Base-by-base conservation (phyloP, 2,888 invertebrate genomes). In the Shargacucullia verbasci region DNA sequence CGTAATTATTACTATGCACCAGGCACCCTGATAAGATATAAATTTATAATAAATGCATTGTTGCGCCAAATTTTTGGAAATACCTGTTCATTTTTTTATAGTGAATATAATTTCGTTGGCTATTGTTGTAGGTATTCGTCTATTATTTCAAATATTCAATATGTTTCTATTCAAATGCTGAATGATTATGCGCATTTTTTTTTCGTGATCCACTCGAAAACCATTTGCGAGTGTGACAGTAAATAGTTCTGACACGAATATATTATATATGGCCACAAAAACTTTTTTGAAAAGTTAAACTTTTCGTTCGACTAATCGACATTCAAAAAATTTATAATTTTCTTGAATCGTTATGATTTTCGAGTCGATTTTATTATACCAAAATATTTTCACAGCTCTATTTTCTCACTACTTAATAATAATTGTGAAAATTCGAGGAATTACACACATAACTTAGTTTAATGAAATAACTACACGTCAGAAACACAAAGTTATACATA, bases 371-470 rank as follows among this genome's bases (percentile, higher is more conserved):
- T 48, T 27, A 45, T 29, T 64, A 60, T 45, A 63, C 12, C 54
- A 41, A 56, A 55, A 43, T 55, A 29, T 48, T 47, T 58, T 76
- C 74, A 74, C 76, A 76, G 73, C 74, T 50, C 63, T 63, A 62
- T 67, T 57, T 52, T 64, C 63, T 64, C 59, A 70, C 47, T 58
- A 70, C 54, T 20, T 63, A 59, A 46, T 65, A 58, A 49, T 55
- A 41, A 63, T 61, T 46, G 43, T 45, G 52, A 50, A 49, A 56
- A 55, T 55, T 56, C 55, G 47, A 58, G 54, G 20, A 60, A 43
- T 55, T 57, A 53, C 20, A 64, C 44, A 50, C 14, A 33, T 46
- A 38, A 39, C 55, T 33, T 33, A 53, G 27, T 50, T 47, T 14
- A 25, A 29, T 41, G 33, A 37, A 29, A 29, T 27, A 27, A 47